A percentile compares a stretch with the other conserved stretches of the same genome.
phyloP scores from a whole-genome alignment of 2,113 vertebrate genomes.

The Dendropsophus ebraccatus region DNA sequence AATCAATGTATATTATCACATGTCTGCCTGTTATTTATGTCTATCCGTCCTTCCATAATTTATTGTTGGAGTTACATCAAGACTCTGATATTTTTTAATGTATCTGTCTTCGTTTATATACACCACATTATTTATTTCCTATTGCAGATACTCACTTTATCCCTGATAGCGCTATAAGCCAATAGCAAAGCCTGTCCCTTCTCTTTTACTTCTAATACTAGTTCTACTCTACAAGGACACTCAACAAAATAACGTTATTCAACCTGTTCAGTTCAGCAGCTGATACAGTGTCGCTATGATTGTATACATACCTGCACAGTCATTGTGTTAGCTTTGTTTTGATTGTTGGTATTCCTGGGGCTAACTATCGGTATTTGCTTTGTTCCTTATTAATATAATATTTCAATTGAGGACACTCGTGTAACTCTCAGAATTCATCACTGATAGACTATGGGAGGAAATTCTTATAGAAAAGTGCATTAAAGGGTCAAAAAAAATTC shows the following conservation, averaged over 20 bases:
- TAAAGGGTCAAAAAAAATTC: too few relatives aligned
- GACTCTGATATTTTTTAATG: neutral
- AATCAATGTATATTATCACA: neutral
- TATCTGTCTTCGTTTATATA: neutral
- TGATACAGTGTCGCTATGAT: neutral
- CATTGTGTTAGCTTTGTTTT: too few relatives aligned
- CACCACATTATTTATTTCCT: too few relatives aligned
- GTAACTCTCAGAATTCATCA: neutral
- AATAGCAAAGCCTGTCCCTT: neutral
- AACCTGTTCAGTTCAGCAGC: neutral
- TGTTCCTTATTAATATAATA: neutral
- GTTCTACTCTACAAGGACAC: neutral
- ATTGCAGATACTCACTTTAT: too few relatives aligned
- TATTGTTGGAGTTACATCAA: neutral
- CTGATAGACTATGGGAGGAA: too few relatives aligned
- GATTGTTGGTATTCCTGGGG: neutral
- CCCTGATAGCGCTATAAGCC: too few relatives aligned
- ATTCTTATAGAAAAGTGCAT: too few relatives aligned
- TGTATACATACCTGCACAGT: neutral
- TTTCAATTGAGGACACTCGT: neutral
- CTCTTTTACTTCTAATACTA: neutral
- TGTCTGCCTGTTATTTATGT: neutral
- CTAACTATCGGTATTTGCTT: neutral
- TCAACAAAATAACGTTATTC: too few relatives aligned
- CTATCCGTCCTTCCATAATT: neutral